Evolutionary conservation across 2,113 vertebrate genomes (phyloP).

Genomic region (Bos javanicus): DNA sequence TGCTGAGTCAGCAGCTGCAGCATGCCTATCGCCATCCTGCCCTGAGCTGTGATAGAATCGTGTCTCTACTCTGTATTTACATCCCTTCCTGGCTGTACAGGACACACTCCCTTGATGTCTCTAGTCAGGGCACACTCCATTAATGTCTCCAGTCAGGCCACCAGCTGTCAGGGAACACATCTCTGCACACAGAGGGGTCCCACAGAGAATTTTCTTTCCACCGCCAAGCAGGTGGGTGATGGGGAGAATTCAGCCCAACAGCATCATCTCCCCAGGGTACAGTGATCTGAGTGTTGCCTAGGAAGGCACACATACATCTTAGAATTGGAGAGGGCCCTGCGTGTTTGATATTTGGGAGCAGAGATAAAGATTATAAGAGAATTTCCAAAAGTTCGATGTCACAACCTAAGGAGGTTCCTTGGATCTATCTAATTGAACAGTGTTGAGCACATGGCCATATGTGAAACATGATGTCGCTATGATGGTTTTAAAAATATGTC

Average conservation of each 20-base stretch:
- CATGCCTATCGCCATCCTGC: fast-evolving
- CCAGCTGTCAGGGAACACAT: neutral
- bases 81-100: neutral
- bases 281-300: neutral
- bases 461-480: neutral
- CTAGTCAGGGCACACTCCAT: neutral
- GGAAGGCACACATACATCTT: neutral
- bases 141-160: neutral
- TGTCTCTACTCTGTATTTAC: neutral
- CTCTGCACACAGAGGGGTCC: neutral
- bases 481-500: neutral
- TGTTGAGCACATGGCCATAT: neutral
- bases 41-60: neutral
- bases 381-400: neutral
- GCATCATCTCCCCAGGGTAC: neutral
- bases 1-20: too few species aligned
- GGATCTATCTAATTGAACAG: neutral
- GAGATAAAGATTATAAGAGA: neutral
- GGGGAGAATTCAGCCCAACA: neutral
- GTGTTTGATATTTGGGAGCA: neutral
- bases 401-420: neutral
- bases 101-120: neutral
- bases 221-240: neutral
- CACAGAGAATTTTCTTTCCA: neutral
- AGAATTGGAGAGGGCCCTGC: neutral